Percentiles rank a stretch among this genome's conserved stretches.
These are phyloP conservation scores for Notamacropus eugenii DNA, from an alignment of 2,797 vertebrate species.

Conservation along the genomic window DNA sequence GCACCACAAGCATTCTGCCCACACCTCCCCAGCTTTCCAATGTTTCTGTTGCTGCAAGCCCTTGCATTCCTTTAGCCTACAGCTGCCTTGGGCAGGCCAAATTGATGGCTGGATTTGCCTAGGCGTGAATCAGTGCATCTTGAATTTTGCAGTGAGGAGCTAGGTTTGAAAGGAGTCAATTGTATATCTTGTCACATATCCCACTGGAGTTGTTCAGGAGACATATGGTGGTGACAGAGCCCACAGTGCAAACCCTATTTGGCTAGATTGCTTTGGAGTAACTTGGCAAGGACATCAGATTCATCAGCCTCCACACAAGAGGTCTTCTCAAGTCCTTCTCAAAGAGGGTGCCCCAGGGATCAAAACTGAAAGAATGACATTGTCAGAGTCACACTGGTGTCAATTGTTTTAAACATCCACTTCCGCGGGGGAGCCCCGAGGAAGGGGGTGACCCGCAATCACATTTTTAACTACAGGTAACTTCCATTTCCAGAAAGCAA, in stretches of 20 bases:
- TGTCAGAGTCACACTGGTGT: slow-evolving; percentile 55
- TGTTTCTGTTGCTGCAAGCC: slow-evolving; percentile 80
- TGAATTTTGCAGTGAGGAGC: slow-evolving; percentile 76
- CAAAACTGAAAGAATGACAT: slow-evolving; percentile 61
- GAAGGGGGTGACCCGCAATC: slow-evolving; percentile 45
- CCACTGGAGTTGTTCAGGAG: slow-evolving; percentile 65
- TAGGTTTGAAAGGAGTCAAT: slow-evolving; percentile 76
- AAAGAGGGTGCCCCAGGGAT: not conserved
- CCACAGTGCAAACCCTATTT: slow-evolving; percentile 16
- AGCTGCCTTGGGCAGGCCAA: slow-evolving; percentile 73
- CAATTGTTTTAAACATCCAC: slow-evolving; percentile 49
- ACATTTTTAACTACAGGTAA: slow-evolving; percentile 63
- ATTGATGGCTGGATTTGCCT: slow-evolving; percentile 82
- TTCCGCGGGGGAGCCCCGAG: slow-evolving; percentile 11
- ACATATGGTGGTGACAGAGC: slow-evolving; percentile 65
- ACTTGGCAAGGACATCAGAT: slow-evolving; percentile 37
- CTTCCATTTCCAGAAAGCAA: slow-evolving; percentile 45
- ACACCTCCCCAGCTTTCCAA: slow-evolving; percentile 76
- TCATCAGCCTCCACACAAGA: slow-evolving; percentile 5
- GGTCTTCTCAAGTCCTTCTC: slow-evolving; percentile 14
- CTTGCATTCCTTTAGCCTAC: slow-evolving; percentile 76
- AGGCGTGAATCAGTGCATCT: slow-evolving; percentile 77
- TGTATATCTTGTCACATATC: slow-evolving; percentile 74
- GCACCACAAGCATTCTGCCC: slow-evolving; percentile 77
- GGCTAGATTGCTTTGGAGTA: slow-evolving; percentile 29